Conservation (phyloP, 2,797 vertebrate species). For the Netta rufina region DNA sequence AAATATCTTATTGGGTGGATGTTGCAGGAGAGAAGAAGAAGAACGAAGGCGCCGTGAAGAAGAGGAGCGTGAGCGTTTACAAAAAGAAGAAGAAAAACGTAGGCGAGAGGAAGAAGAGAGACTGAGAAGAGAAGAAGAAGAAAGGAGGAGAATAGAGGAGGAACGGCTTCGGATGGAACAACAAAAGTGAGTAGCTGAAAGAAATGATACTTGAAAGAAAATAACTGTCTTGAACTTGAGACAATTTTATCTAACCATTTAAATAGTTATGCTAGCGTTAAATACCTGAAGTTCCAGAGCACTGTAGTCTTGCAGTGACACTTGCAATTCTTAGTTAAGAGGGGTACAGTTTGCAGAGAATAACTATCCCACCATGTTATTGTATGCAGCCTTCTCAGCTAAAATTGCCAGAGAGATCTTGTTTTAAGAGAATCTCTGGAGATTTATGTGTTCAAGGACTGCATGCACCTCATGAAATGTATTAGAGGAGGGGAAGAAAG, state of each 20-base stretch:
- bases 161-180: constrained; percentile 94
- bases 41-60: constrained; percentile 91
- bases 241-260: neutral
- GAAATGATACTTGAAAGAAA: neutral
- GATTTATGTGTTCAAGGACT: neutral
- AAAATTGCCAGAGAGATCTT: neutral
- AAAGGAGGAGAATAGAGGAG: constrained; percentile 89
- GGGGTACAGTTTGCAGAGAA: neutral
- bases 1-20: constrained; percentile 41
- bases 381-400: neutral
- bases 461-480: neutral
- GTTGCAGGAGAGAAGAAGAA: constrained; percentile 90
- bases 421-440: neutral
- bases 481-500: neutral
- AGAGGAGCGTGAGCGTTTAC: constrained; percentile 86
- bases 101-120: constrained; percentile 90
- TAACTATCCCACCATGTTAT: fast-evolving
- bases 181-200: constrained; percentile 88
- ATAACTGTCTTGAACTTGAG: neutral
- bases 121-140: constrained; percentile 87
- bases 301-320: neutral
- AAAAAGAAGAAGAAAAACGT: constrained; percentile 91
- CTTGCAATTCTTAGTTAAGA: neutral
- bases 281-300: neutral
- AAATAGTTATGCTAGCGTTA: neutral